Evolutionary conservation across 2,797 vertebrate genomes (phyloP), one percentile per base, ranked within the genome.

Genomic region (Nannoperca obscura): DNA sequence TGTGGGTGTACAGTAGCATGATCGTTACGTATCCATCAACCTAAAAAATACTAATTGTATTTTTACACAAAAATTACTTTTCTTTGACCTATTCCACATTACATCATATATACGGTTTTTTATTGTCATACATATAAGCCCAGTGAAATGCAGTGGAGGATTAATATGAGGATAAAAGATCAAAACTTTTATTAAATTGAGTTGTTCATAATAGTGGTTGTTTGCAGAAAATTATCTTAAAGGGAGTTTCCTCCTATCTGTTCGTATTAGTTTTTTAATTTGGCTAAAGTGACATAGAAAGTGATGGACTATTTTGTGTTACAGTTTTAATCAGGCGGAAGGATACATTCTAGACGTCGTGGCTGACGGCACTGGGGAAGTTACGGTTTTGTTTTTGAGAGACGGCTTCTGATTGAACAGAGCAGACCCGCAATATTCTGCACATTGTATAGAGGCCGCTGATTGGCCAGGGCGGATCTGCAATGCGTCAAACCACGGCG

Each of bases 401-500:
- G 65, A 71, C 60, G 8, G 17, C n/a, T 34, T 79, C 7, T 90
- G 79, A 95, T 95, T 94, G 95, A 94, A 65, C 81, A 49, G 47
- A 9, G 71, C 50, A 73, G 86, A 95, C 34, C 94, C 84, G 95
- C 94, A 95, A 92, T 94, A 76, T 86, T 82, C 80, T 77, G 55
- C 66, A 61, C 59, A 32, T 22, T 92, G 89, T 89, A 88, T 79
- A 22, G 73, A 71, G 62, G n/a, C 69, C 36, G 58, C 32, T 84
- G 90, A 95, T 95, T 95, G 94, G 95, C 86, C 89, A 58, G 42
- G 12, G 71, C 30, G 80, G 93, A 95, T 92, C 95, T 94, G 95
- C 95, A 96, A 95, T 95, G 94, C 95, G 95, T 92, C 94, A 95
- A 95, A 93, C 82, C 87, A 88, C 88, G 86, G 89, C 91, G 91